Evolutionary conservation across 1,140 invertebrate genomes (phyloP).

Genomic region (Tetramorium simillimum): DNA sequence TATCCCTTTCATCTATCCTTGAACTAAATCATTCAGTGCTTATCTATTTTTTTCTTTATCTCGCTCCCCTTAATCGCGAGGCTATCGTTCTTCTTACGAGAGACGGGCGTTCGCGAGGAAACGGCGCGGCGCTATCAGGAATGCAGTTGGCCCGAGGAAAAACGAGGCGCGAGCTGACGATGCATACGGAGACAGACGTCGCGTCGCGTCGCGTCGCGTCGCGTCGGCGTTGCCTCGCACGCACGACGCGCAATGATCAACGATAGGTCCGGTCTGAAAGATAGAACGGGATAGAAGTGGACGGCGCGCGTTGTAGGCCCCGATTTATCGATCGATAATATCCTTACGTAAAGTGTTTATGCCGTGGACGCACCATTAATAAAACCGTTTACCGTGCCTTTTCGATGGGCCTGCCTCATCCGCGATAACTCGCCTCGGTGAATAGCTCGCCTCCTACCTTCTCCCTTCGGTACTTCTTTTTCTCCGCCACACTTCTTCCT

Average conservation of each 20-base stretch:
- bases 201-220: neutral
- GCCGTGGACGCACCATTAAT: constrained; percentile 76
- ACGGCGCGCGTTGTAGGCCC: constrained; percentile 70
- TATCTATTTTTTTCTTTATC: neutral
- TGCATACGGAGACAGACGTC: constrained; percentile 30
- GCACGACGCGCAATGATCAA: constrained; percentile 73
- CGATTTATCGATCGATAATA: constrained; percentile 82
- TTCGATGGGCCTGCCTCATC: constrained; percentile 67
- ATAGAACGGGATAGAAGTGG: constrained; percentile 70
- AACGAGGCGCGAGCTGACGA: constrained; percentile 40
- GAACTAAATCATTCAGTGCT: neutral
- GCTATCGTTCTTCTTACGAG: neutral
- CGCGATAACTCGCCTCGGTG: constrained; percentile 64
- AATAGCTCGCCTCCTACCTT: constrained; percentile 22
- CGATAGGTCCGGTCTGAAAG: constrained; percentile 69
- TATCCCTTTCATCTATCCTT: neutral
- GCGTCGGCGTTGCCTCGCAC: constrained; percentile 22
- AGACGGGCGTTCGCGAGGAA: neutral
- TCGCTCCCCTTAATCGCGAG: neutral
- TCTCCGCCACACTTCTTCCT: neutral
- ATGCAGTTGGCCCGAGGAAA: constrained; percentile 18
- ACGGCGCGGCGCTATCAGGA: constrained; percentile 26
- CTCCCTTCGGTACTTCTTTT: neutral
- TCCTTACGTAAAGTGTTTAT: constrained; percentile 82
- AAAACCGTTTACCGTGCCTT: constrained; percentile 74